Evolutionary conservation across 2,888 invertebrate species (phyloP), one percentile per base, ranked within the genome.

Genomic region (Thera obeliscata): DNA sequence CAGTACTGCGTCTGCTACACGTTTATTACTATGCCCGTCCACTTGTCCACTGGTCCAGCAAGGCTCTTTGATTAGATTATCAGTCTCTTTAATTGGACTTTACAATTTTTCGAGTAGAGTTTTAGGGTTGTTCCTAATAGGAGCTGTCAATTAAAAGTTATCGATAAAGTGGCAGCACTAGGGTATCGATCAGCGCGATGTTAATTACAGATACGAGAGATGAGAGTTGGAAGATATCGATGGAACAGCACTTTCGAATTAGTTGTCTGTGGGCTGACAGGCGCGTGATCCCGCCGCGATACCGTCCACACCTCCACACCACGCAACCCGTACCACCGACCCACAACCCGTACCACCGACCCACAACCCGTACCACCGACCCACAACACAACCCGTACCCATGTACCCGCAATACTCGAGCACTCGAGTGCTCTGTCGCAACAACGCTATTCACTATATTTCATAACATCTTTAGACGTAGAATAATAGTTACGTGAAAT

Each of bases 121-220:
- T 72, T 72, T 72, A 70, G 74, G 74, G 74, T 72, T 75, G 76
- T 73, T 73, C 76, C 78, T 82, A 80, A 82, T 82, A 82, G 78
- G 74, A 74, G 77, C 81, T 85, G 82, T 83, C 84, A 84, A 84
- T 84, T 82, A 85, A 78, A 77, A 70, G 69, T 77, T 76, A 78
- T 76, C 76, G 78, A 79, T 77, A 78, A 78, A 78, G 62, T 69
- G 71, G 73, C 71, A 70, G 72, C 74, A 72, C 72, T 69, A 70
- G 73, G 69, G 76, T 73, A 85, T 84, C 85, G 84, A 85, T 84
- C 85, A 84, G 79, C 56, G 74, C 82, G 89, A 88, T 88, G 84
- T 83, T 88, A 85, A 87, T 88, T 87, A 88, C 81, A 88, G 89
- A 89, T 88, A 88, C 58, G 62, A 52, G 60, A 60, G 62, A 63